A percentile compares a stretch with the other conserved stretches of the same genome.
Evolutionary conservation across 2,888 invertebrate genomes (phyloP).

Genomic region (Mechanitis mazaeus): DNA sequence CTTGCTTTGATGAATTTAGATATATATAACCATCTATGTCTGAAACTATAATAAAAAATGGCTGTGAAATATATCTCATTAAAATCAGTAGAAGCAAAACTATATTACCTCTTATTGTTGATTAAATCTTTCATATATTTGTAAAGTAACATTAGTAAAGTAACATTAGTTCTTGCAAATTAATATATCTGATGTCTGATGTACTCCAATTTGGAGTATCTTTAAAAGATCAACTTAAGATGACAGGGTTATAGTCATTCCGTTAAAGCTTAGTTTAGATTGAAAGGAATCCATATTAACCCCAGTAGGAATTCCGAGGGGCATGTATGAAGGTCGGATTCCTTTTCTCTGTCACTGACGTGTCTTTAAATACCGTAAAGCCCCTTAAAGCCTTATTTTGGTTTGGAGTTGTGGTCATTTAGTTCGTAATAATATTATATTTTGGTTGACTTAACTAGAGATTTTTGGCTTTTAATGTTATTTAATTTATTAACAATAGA

Average conservation of each 20-base stretch:
- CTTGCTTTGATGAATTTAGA: too few relatives aligned
- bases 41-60: too few relatives aligned
- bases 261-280: constrained; percentile 28
- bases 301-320: constrained; percentile 6
- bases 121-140: too few relatives aligned
- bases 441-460: neutral
- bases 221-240: constrained; percentile 15
- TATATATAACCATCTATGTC: too few relatives aligned
- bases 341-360: constrained; percentile 17
- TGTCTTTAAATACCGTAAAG: constrained; percentile 21
- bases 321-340: constrained; percentile 15
- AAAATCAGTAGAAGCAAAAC: too few relatives aligned
- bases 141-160: too few relatives aligned
- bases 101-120: too few relatives aligned
- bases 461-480: too few relatives aligned
- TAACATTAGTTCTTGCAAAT: too few relatives aligned
- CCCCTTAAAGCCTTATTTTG: constrained; percentile 6
- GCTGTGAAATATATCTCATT: too few relatives aligned
- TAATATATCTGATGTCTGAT: neutral
- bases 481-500: too few relatives aligned
- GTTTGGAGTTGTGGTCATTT: neutral
- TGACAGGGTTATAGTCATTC: constrained; percentile 18
- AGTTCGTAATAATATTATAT: neutral
- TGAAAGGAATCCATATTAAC: constrained; percentile 29
- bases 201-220: neutral